These are phyloP conservation scores for Myotis myotis DNA, from an alignment of 2,797 vertebrate species.

Conservation along the genomic window DNA sequence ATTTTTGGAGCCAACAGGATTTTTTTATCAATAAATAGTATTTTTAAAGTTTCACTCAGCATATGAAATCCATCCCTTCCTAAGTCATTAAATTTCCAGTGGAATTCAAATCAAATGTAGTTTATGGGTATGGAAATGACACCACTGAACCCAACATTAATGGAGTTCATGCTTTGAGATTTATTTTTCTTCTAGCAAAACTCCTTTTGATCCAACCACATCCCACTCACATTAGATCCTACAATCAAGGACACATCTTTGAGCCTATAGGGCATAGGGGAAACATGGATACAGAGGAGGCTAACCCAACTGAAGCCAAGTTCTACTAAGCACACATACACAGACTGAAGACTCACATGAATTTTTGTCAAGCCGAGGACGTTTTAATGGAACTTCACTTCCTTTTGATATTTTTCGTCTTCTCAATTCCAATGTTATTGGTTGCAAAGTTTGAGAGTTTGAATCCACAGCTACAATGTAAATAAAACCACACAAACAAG, in stretches of 20 bases:
- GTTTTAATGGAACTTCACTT: conserved; percentile 87
- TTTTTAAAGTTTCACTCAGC: conserved; percentile 48
- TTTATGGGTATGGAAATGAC: background rate
- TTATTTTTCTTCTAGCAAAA: conserved; percentile 48
- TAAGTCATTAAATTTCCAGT: conserved; percentile 32
- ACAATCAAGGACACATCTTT: background rate
- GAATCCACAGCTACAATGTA: conserved; percentile 79
- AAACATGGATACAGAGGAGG: background rate
- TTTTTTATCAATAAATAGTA: background rate
- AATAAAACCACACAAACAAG: conserved; percentile 64
- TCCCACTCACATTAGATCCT: background rate
- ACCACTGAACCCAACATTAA: conserved; percentile 15
- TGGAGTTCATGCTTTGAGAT: background rate
- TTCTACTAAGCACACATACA: conserved; percentile 43
- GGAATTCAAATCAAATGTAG: conserved; percentile 47
- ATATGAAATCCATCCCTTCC: conserved; percentile 24
- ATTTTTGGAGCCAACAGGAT: background rate
- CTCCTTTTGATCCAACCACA: conserved; percentile 3
- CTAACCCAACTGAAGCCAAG: background rate
- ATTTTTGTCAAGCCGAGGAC: conserved; percentile 87
- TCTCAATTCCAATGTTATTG: conserved; percentile 88
- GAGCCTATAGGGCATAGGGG: background rate
- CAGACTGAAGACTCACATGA: conserved; percentile 83
- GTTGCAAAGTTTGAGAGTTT: conserved; percentile 85
- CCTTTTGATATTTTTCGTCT: conserved; percentile 88